These are phyloP conservation scores for Plusia festucae DNA, from an alignment of 2,888 invertebrate genomes.

Conservation along the genomic window DNA sequence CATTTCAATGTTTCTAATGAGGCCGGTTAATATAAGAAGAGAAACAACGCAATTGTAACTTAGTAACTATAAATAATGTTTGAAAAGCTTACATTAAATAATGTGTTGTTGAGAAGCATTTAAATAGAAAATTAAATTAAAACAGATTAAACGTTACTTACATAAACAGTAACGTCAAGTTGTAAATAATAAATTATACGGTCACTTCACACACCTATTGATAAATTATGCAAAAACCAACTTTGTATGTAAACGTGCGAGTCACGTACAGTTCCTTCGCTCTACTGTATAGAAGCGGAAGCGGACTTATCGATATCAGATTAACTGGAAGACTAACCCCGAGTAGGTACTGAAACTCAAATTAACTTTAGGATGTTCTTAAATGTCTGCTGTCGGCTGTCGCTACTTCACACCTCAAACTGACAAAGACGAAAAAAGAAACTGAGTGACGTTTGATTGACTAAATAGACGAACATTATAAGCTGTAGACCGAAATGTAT, in stretches of 20 bases:
- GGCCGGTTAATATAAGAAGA: not conserved
- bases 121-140: not conserved
- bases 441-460: too few relatives aligned
- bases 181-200: constrained; percentile 54
- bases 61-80: not conserved
- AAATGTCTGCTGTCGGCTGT: too few relatives aligned
- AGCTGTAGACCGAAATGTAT: too few relatives aligned
- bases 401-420: too few relatives aligned
- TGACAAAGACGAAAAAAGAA: too few relatives aligned
- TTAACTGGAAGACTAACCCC: constrained; percentile 12
- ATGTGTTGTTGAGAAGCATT: not conserved
- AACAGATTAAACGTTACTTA: constrained; percentile 1
- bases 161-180: constrained; percentile 24
- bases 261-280: constrained; percentile 59
- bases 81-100: not conserved
- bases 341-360: too few relatives aligned
- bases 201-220: constrained; percentile 66
- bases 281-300: constrained; percentile 50
- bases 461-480: too few relatives aligned
- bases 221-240: constrained; percentile 67
- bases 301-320: constrained; percentile 41
- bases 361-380: too few relatives aligned
- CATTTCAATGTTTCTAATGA: constrained; percentile 17
- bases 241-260: constrained; percentile 58
- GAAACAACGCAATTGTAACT: not conserved